Conservation (phyloP, 2,113 vertebrate genomes). For the Tympanuchus pallidicinctus region DNA sequence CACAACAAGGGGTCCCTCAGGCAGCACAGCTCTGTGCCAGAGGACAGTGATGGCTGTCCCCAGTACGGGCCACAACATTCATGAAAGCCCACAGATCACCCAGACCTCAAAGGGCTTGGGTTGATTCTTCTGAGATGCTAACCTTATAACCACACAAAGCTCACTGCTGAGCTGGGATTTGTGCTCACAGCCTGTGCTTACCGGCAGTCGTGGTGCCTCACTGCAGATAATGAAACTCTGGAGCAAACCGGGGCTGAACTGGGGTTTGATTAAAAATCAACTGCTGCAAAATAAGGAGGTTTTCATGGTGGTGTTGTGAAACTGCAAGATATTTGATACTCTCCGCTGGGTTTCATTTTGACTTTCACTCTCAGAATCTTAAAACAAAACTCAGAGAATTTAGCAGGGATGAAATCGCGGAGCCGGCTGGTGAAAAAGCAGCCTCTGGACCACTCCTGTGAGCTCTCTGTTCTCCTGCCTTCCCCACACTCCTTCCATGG, state of each 20-base stretch:
- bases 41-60: not conserved
- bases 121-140: not conserved
- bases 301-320: not conserved
- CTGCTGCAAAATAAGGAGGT: not conserved
- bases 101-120: not conserved
- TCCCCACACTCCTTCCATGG: not conserved
- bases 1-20: not conserved
- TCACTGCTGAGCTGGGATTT: not conserved
- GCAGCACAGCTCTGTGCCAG: accelerated
- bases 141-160: not conserved
- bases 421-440: not conserved
- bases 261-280: not conserved
- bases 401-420: not conserved
- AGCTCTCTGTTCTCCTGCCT: not conserved
- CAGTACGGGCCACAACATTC: not conserved
- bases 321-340: not conserved
- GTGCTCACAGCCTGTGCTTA: not conserved
- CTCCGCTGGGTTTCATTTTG: not conserved
- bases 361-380: slow-evolving; percentile 17
- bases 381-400: not conserved
- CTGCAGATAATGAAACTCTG: not conserved
- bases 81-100: not conserved
- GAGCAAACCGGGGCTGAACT: not conserved
- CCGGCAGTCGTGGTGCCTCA: not conserved
- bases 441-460: accelerated